These are phyloP conservation scores for Toxonevra muliebris DNA, from an alignment of 2,888 invertebrate species.

Conservation along the genomic window DNA sequence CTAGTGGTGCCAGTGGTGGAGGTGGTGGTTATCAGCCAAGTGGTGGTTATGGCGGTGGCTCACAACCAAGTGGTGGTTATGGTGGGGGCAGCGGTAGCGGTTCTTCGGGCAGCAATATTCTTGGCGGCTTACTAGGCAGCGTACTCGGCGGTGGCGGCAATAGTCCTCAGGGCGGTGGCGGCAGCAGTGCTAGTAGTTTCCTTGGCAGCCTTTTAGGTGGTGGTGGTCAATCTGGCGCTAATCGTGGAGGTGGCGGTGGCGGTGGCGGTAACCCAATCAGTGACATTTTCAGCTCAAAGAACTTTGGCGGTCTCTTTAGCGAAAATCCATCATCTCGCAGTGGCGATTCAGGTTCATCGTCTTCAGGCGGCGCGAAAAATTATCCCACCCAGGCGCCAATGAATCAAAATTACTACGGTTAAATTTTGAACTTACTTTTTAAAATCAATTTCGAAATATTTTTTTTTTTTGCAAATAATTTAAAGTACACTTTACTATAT, in stretches of 20 bases:
- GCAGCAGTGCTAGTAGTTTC: conserved; percentile 42
- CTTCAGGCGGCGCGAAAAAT: conserved; percentile 49
- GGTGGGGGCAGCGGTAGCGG: conserved; percentile 40
- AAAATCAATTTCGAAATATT: too few species aligned
- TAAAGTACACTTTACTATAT: too few species aligned
- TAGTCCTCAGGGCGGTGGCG: conserved; percentile 45
- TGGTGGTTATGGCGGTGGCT: conserved; percentile 53
- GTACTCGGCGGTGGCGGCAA: conserved; percentile 52
- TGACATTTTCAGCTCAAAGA: conserved; percentile 59
- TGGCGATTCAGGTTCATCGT: conserved; percentile 35
- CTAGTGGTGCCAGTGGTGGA: conserved; percentile 42
- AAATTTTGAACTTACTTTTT: conserved; percentile 10
- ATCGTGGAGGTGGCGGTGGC: conserved; percentile 32
- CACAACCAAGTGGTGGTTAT: conserved; percentile 43
- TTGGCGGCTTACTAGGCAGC: conserved; percentile 54
- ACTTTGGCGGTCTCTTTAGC: conserved; percentile 62
- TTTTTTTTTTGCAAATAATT: too few species aligned
- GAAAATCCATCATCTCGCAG: conserved; percentile 57
- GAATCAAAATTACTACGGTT: conserved; percentile 50
- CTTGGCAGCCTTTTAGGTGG: conserved; percentile 45
- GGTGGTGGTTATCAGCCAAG: conserved; percentile 51
- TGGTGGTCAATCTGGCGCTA: conserved; percentile 43
- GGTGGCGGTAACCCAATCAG: conserved; percentile 49
- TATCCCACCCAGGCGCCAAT: conserved; percentile 62
- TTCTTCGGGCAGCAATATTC: conserved; percentile 48